Evolutionary conservation across 2,888 invertebrate genomes (phyloP), one percentile per base, ranked within the genome.

Genomic region (Pantelozetes paolii): DNA sequence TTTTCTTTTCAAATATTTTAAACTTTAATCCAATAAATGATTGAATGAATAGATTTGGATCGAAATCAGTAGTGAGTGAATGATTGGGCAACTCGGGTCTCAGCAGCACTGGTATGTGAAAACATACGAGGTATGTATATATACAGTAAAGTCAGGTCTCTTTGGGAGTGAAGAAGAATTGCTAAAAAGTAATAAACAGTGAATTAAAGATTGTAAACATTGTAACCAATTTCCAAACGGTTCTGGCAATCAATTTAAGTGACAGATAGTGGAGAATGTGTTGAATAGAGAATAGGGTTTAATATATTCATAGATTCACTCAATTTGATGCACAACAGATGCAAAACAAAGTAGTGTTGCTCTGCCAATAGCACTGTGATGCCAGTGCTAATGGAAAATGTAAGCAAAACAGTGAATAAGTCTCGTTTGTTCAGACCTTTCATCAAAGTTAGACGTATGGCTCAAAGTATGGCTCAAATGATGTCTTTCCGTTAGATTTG

Each of bases 241-340:
- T 64, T 30, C 13, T 23, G n/a, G 67, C 67, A n/a, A 67, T 67
- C 67, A 67, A 67, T 67, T 67, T 23, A 40, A 30, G 62, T 62
- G 62, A 62, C 62, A 67, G 67, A 48, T 57, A 28, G 26, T 28
- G 28, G 26, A 62, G 30, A 67, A 36, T n/a, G 40, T 23, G 30
- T 62, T 62, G 8, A 62, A 62, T 32, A 23, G 15, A 62, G 62
- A 62, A 62, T 67, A n/a, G 11, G 15, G 40, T 67, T 67, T 59
- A 74, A 74, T 62, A 59, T 32, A 40, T 57, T 74, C 50, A 74
- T 74, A 30, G 67, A 54, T 64, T 67, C 67, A 9, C 42, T 71
- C 75, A 72, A 69, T 59, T 59, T 64, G 45, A 57, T 69, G 57
- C 36, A 32, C 9, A 75, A 67, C 62, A 71, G 67, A 67, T 67